Conservation (phyloP, 2,113 vertebrate species). For the Panthera tigris region DNA sequence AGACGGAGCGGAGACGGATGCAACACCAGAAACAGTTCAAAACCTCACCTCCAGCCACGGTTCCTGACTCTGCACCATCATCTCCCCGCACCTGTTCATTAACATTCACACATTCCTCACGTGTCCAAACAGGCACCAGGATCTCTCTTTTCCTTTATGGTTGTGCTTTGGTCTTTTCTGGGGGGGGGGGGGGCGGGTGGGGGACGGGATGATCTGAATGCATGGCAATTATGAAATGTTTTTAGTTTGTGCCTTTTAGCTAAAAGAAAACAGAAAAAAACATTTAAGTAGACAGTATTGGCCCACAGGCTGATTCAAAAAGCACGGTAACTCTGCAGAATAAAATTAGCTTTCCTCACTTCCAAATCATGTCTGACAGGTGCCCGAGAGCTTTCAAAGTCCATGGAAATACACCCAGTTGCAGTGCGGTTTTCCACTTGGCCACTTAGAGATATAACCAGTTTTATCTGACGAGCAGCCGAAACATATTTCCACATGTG, state of each 20-base stretch:
- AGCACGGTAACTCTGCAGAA: not conserved
- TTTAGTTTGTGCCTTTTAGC: not conserved
- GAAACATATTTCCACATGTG: not conserved
- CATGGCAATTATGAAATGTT: not conserved
- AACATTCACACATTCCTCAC: not conserved
- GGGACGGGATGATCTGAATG: not conserved
- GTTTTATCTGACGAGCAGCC: not conserved
- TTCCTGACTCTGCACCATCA: not conserved
- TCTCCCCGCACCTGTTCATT: not conserved
- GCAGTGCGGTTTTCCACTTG: not conserved
- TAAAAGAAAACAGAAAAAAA: not conserved
- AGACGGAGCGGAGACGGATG: not conserved
- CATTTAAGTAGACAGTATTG: not conserved
- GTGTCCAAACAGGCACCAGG: not conserved
- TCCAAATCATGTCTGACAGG: not conserved
- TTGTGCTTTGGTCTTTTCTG: not conserved
- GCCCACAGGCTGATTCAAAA: not conserved
- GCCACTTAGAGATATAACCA: not conserved
- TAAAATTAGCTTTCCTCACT: not conserved
- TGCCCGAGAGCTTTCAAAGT: not conserved
- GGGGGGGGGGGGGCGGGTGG: rapidly evolving
- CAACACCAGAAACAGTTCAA: not conserved
- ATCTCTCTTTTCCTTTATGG: not conserved
- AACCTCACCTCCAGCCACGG: not conserved
- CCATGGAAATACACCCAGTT: not conserved